phyloP scores from a whole-genome alignment of 2,113 vertebrate genomes.

The Corapipo altera region DNA sequence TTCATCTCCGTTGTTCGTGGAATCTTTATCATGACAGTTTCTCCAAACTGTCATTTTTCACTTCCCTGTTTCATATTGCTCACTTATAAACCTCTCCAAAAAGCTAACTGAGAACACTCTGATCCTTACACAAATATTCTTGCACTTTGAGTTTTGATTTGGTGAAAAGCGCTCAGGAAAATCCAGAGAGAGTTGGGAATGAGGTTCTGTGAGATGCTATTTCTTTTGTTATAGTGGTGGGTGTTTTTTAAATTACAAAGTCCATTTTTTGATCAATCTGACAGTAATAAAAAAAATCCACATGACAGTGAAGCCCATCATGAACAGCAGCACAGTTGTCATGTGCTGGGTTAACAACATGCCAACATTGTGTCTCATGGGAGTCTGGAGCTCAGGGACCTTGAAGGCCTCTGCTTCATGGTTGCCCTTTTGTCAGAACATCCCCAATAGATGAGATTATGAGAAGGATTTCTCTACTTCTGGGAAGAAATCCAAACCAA shows the following conservation, averaged over 20 bases:
- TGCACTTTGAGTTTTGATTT: not conserved
- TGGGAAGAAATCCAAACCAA: not conserved
- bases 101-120: not conserved
- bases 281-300: not conserved
- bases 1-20: not conserved
- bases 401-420: not conserved
- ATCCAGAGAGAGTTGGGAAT: not conserved
- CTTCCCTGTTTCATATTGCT: not conserved
- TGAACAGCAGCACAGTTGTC: not conserved
- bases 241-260: rapidly evolving
- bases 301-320: too few species aligned
- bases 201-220: too few species aligned
- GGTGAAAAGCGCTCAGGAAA: not conserved
- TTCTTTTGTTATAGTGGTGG: not conserved
- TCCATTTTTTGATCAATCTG: not conserved
- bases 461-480: not conserved
- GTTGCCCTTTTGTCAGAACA: not conserved
- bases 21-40: not conserved
- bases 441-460: not conserved
- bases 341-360: not conserved
- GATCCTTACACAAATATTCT: not conserved
- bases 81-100: not conserved
- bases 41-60: not conserved
- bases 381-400: not conserved
- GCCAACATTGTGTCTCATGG: not conserved